Evolutionary conservation across 1,140 invertebrate species (phyloP), one percentile per base, ranked within the genome.

Genomic region (Lepidurus couesii): DNA sequence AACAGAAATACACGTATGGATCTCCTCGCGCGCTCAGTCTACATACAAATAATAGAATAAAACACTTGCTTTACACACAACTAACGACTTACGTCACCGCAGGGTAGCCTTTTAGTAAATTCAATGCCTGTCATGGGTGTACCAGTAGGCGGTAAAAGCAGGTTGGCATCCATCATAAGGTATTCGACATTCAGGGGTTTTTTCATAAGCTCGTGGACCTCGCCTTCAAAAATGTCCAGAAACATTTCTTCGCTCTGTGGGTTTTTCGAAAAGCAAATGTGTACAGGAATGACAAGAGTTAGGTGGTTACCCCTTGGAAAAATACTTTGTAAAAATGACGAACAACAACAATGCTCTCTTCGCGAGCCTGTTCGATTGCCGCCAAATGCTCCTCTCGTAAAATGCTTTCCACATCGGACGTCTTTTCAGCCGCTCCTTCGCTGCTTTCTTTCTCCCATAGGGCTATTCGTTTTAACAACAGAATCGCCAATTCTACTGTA

Each of bases 191-290:
- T 98, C 44, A 98, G 84, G 9, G 92, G 91, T 44, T 90, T 89
- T 83, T 92, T 95, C 82, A 91, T 89, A 89, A 98, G 94, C 85
- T 98, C 95, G 83, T 92, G 93, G 85, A 89, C 93, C 88, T 99
- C 98, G 85, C 98, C 96, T 86, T 99, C 97, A 86, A 99, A 99
- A 90, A 99, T 95, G 84, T 99, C 97, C 44, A 99, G 86, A 87
- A 99, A 99, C 81, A 99, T 96, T 83, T 99, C 97, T 88, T 99
- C 97, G 83, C 93, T 96, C 90, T 92, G 83, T 65, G 44, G 45
- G 24, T 34, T 34, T 34, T 34, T 34, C 34, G 0, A 65, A 42
- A 78, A 21, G 7, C 7, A 75, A 3, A 7, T 75, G 21, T 13
- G 47, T 81, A 79, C 5, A n/a, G 34, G 44, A 47, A 74, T 34